Conservation (phyloP, 2,113 vertebrate genomes). For the Platycercus adscitus region DNA sequence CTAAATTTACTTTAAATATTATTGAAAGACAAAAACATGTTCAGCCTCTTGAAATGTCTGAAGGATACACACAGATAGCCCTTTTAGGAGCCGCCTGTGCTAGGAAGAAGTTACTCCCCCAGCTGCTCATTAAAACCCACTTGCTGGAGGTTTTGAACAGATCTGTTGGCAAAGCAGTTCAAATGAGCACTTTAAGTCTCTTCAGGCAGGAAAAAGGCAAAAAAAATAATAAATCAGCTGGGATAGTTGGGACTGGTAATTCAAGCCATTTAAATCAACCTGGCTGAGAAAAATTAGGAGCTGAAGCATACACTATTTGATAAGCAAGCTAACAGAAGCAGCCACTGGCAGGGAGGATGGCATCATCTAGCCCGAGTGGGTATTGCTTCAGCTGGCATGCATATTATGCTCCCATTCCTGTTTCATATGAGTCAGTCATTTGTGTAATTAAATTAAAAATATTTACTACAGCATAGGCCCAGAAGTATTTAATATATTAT, state of each 20-base stretch:
- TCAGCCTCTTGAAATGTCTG: constrained; percentile 6
- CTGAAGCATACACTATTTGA: accelerated
- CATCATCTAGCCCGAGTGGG: accelerated
- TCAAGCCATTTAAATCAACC: constrained; percentile 6
- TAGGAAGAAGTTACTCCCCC: constrained; percentile 41
- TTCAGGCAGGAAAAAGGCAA: not conserved
- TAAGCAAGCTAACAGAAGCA: not conserved
- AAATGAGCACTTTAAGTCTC: constrained; percentile 25
- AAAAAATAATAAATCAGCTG: not conserved
- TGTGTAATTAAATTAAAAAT: not conserved
- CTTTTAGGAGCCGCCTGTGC: constrained; percentile 18
- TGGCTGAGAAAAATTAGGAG: not conserved
- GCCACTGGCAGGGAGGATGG: not conserved
- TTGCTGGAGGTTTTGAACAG: constrained; percentile 45
- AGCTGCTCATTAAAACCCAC: constrained; percentile 65
- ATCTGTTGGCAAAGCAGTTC: constrained; percentile 53
- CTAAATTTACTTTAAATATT: constrained; percentile 31
- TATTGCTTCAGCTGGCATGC: not conserved
- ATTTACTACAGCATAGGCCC: not conserved
- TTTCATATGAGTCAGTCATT: not conserved
- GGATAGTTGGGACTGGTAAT: not conserved
- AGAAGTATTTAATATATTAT: not conserved
- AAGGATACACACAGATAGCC: constrained; percentile 5
- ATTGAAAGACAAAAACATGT: not conserved
- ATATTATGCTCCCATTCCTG: accelerated